phyloP scores from a whole-genome alignment of 2,888 invertebrate species.

The Chorisops tibialis region DNA sequence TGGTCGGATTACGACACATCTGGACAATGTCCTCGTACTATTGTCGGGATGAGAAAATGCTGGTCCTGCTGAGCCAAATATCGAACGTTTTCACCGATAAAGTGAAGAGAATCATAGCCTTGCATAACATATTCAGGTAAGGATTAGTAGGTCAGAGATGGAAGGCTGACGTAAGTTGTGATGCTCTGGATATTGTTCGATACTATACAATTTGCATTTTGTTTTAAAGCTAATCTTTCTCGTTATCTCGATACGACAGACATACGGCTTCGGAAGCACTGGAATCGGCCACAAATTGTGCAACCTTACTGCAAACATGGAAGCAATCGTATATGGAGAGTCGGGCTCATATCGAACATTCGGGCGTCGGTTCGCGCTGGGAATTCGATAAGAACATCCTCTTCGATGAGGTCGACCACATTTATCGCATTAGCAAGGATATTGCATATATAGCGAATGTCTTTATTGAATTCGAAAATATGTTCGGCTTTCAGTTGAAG shows the following conservation, averaged over 20 bases:
- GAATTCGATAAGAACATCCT: constrained; percentile 82
- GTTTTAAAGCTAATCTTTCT: not conserved
- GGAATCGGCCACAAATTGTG: constrained; percentile 48
- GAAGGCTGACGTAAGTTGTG: no score
- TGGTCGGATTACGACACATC: constrained; percentile 82
- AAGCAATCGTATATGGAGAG: constrained; percentile 70
- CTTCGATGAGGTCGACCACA: constrained; percentile 82
- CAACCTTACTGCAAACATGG: constrained; percentile 49
- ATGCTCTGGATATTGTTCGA: no score
- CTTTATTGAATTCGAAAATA: constrained; percentile 81
- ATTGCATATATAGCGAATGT: constrained; percentile 76
- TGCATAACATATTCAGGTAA: constrained; percentile 75
- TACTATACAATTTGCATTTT: no score
- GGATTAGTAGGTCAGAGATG: constrained; percentile 35
- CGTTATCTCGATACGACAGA: constrained; percentile 34
- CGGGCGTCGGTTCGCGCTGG: constrained; percentile 84
- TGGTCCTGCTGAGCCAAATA: constrained; percentile 75
- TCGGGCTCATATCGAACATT: constrained; percentile 78
- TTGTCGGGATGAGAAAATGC: constrained; percentile 81
- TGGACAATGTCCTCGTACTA: constrained; percentile 89
- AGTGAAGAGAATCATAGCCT: constrained; percentile 66
- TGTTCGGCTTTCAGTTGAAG: constrained; percentile 83
- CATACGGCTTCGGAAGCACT: constrained; percentile 44
- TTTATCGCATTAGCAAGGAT: constrained; percentile 74
- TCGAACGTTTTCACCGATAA: constrained; percentile 79